Evolutionary conservation across 2,113 vertebrate species (phyloP), one percentile per base, ranked within the genome.

Genomic region (Archocentrus centrarchus): DNA sequence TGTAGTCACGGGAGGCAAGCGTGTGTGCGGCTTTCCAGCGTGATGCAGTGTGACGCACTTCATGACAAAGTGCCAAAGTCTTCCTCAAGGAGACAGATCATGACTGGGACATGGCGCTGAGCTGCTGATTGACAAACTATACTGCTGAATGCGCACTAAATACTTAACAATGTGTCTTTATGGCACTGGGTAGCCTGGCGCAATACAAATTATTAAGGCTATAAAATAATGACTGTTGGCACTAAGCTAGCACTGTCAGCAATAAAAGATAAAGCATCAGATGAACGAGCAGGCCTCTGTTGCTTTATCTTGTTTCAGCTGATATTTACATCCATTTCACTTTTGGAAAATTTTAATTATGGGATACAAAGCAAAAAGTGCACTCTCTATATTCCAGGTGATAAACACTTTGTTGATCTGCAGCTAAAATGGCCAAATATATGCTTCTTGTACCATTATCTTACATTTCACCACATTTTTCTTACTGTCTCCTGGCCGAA

Each of bases 381-480:
- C 27, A 32, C 24, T 53, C 24, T n/a, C 2, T 35, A 55, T 35
- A 32, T 73, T 73, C 15, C 17, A 53, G 50, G 15, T 18, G 18
- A 53, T 9, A 35, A 73, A 55, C 32, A 2, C 50, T 53, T 53
- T 17, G 14, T 50, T 17, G 47, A 17, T 50, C 5, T 50, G 47
- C 14, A 50, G 5, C 14, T 17, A 50, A 50, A 17, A 50, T 50
- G 3, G 17, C 50, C 15, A 41, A 22, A 41, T 70, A 44, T 64
- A 37, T 85, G 79, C 84, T 85, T 80, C 62, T 77, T 80, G 39
- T 55, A 57, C 20, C 37, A 13, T 62, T 41, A 79, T 79, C 41
- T 61, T 27, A 37, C 10, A 39, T 60, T 62, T 79, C 6, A 24
- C 27, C 9, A 22, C 41, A 58, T 27, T 39, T 4, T 14, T 70